Evolutionary conservation across 2,113 vertebrate genomes (phyloP), one percentile per base, ranked within the genome.

Genomic region (Holacanthus passer): DNA sequence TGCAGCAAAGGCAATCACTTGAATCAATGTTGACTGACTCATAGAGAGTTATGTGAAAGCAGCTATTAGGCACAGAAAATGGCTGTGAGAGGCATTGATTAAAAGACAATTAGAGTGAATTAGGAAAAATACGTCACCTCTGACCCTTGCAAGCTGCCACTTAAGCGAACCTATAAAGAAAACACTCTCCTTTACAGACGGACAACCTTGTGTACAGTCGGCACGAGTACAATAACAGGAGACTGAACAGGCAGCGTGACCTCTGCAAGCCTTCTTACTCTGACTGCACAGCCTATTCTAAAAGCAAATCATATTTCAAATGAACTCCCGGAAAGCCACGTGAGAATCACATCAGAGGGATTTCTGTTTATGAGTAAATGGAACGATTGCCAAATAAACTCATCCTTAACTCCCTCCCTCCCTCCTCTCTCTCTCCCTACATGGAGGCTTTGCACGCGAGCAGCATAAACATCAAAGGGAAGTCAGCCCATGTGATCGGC

Each of bases 361-460:
- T 62, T 77, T 68, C 29, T 91, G 75, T 75, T 86, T 62, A 72
- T 68, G 66, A 52, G 71, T 82, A 77, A 86, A 87, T 9, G 48
- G 55, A 81, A 66, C 79, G 73, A 76, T 81, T 88, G 86, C 79
- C 79, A 89, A 86, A 84, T 73, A 80, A 83, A 70, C 69, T 86
- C 71, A 65, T 78, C 71, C 71, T 64, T 74, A 68, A 68, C 81
- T 69, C 83, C 59, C 19, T 35, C n/a, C 24, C 66, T 52, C 47
- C 7, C 69, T 37, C 3, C 24, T n/a, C n/a, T 45, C 48, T 77
- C 31, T n/a, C 59, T 67, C 48, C 35, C 37, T 66, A 35, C 58
- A 73, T 77, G 47, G 66, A 65, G 56, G 72, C 72, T 78, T 82
- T 67, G 73, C 73, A 84, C 19, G 10, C 52, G 5, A 66, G 73